Conservation (phyloP, 2,113 vertebrate genomes). For the Alligator sinensis region DNA sequence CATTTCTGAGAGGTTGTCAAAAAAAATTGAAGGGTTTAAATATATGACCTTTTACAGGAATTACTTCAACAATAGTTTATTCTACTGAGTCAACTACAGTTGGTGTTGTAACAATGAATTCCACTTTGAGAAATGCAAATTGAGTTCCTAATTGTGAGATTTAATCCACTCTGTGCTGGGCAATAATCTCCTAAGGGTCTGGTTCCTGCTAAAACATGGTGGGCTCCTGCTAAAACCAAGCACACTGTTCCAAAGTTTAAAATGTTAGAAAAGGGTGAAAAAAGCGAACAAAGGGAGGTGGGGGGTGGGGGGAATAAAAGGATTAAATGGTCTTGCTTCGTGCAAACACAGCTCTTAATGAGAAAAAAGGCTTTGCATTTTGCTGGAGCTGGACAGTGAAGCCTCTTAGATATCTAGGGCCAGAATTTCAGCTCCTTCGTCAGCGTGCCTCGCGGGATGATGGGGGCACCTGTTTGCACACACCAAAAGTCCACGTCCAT, state of each 20-base stretch:
- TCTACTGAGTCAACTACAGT: slow-evolving; percentile 62
- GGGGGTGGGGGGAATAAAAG: background rate
- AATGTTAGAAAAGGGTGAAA: background rate
- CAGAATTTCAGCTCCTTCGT: background rate
- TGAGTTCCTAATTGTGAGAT: slow-evolving; percentile 74
- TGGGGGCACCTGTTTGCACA: rapidly evolving
- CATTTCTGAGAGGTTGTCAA: slow-evolving; percentile 77
- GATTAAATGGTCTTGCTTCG: background rate
- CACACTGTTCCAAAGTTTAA: slow-evolving; percentile 16
- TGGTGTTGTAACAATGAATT: slow-evolving; percentile 66
- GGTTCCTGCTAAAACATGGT: slow-evolving; percentile 54
- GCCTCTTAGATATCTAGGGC: rapidly evolving
- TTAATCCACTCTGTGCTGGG: slow-evolving; percentile 71
- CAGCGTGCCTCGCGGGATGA: background rate
- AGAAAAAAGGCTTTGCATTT: slow-evolving; percentile 6
- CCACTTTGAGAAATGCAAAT: slow-evolving; percentile 77
- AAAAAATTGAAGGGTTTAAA: slow-evolving; percentile 78
- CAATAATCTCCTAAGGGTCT: slow-evolving; percentile 65
- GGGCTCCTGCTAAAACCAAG: slow-evolving; percentile 42
- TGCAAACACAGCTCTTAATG: background rate
- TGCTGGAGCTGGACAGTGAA: background rate
- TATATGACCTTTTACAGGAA: slow-evolving; percentile 82
- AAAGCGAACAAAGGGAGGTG: background rate
- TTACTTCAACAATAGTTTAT: slow-evolving; percentile 78
- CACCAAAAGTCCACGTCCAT: rapidly evolving